Base-by-base conservation (phyloP, 2,113 vertebrate species). In the Stictonetta naevosa region DNA sequence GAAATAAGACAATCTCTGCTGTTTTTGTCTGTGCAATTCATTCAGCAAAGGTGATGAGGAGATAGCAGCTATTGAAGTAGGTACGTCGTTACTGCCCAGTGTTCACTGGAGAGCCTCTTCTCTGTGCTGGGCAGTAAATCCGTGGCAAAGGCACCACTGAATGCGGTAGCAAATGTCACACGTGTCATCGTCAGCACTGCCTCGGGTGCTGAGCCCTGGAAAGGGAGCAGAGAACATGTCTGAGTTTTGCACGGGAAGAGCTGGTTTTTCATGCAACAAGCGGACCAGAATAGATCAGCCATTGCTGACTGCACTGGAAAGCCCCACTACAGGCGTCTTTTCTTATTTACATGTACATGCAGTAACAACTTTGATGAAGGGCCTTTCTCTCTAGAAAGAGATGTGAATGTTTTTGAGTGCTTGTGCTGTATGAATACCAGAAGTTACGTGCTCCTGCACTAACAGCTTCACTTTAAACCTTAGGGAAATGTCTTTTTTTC, bases 1-100 rank as follows among this genome's bases (percentile, higher is more conserved):
- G 85, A 93, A 95, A 89, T 93, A 83, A 60, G 36, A 29, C 18
- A 16, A 46, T 86, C 58, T 85, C 44, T 59, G 29, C 66, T 59
- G 10, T 0, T 55, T 92, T 82, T 89, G 11, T 40, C 14, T 38
- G 5, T 25, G 33, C 75, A 74, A 86, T 93, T 82, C 34, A 77
- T 83, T 80, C 74, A 85, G 80, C 19, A 36, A 4, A 66, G 34
- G n/a, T 81, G 42, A 85, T 33, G 42, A 68, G 46, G 42, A 55
- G 11, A 34, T 34, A 50, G 4, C 28, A 63, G 21, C 64, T 28
- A 19, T 11, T 26, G 34, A 92, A 53, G 42, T 13, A 55, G n/a
- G 13, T 28, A 6, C 4, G 22, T 25, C 60, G 15, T 40, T 63
- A 16, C 2, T 77, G 58, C 34, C 14, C 1, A 1, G 1, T 58